These are phyloP conservation scores for Icerya purchasi DNA, from an alignment of 2,888 invertebrate species.

Conservation along the genomic window DNA sequence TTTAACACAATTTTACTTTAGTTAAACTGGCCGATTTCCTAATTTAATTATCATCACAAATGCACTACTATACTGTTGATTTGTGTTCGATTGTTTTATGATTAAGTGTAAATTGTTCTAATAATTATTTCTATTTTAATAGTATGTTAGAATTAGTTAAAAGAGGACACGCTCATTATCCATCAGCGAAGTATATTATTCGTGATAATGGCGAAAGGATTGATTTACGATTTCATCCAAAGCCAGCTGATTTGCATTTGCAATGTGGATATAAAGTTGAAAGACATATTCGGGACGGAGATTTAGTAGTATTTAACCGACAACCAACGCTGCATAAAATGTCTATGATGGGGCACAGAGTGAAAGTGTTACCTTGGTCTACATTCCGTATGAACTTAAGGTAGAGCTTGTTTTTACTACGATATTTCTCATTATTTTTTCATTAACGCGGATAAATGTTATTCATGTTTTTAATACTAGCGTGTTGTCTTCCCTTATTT, in stretches of 20 bases:
- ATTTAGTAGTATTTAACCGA: conserved; percentile 95
- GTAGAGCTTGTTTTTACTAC: conserved; percentile 21
- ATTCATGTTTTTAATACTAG: background rate
- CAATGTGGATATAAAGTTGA: conserved; percentile 82
- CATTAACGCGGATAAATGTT: no score
- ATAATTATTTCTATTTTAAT: conserved; percentile 17
- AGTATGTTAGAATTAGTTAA: conserved; percentile 78
- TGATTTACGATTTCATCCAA: conserved; percentile 93
- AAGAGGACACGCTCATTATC: conserved; percentile 93
- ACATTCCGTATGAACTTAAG: conserved; percentile 96
- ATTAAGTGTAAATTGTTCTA: no score
- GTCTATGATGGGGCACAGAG: conserved; percentile 99
- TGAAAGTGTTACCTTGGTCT: conserved; percentile 95
- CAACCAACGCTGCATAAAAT: conserved; percentile 99
- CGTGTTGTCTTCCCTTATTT: background rate
- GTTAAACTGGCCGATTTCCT: no score
- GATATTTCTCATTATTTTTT: no score
- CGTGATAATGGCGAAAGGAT: conserved; percentile 97
- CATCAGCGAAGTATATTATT: conserved; percentile 97
- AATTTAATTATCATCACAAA: no score
- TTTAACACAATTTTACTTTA: no score
- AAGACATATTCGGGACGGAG: conserved; percentile 90
- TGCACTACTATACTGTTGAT: no score
- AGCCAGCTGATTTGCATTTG: conserved; percentile 85
- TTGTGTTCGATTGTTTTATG: background rate